Percentiles rank a stretch among this genome's conserved stretches.
Conservation (phyloP, 2,113 vertebrate genomes). For the Talpa occidentalis region DNA sequence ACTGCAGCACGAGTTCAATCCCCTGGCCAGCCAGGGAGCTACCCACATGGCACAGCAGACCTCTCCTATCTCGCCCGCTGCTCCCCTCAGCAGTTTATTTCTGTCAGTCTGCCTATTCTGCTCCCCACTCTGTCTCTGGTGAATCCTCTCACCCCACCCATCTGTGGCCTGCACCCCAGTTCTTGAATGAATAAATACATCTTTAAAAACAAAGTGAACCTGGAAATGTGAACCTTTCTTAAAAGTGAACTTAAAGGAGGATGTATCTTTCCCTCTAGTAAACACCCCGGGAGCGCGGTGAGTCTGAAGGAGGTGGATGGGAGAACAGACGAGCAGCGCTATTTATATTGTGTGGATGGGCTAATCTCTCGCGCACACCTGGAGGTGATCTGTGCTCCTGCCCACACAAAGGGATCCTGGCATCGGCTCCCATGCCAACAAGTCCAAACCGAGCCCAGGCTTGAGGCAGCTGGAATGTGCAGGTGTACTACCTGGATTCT, state of each 20-base stretch:
- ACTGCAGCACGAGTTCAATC: too few species aligned
- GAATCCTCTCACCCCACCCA: too few species aligned
- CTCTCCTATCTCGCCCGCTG: too few species aligned
- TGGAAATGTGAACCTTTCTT: constrained; percentile 34
- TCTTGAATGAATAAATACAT: too few species aligned
- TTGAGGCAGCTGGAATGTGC: constrained; percentile 76
- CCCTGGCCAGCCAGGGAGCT: fast-evolving
- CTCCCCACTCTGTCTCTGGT: too few species aligned
- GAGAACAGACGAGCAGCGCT: constrained; percentile 68
- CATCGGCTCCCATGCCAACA: constrained; percentile 66
- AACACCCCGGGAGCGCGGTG: constrained; percentile 53
- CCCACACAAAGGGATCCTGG: constrained; percentile 79
- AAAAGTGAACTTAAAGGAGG: constrained; percentile 74
- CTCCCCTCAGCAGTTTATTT: too few species aligned
- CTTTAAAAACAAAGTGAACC: not conserved
- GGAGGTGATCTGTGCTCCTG: constrained; percentile 79
- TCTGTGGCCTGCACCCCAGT: too few species aligned
- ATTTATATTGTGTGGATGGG: constrained; percentile 48
- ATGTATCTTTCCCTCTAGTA: constrained; percentile 53
- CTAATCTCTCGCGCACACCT: constrained; percentile 63
- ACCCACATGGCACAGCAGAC: too few species aligned
- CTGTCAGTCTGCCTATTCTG: too few species aligned
- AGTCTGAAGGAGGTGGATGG: constrained; percentile 61
- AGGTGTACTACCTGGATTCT: constrained; percentile 73
- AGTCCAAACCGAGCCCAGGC: constrained; percentile 70